Conservation (phyloP, 2,113 vertebrate species). For the Mormyrus lacerda region DNA sequence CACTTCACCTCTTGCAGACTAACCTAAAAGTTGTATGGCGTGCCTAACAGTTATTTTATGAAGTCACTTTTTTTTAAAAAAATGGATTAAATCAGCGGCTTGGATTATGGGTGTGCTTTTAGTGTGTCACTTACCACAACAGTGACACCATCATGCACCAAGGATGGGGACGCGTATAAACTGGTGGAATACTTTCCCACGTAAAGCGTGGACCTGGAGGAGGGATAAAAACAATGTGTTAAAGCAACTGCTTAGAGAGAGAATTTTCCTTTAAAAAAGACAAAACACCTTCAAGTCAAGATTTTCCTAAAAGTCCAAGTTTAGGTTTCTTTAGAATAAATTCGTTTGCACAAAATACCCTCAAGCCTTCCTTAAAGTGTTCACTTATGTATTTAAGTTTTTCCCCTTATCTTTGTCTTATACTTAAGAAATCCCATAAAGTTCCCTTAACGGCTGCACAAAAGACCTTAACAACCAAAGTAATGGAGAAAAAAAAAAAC, state of each 20-base stretch:
- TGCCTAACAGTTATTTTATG: not conserved
- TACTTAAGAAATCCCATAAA: no score
- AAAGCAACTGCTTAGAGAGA: not conserved
- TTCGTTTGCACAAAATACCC: no score
- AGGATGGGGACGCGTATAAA: slow-evolving; percentile 85
- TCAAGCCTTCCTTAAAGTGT: no score
- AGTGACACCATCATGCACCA: slow-evolving; percentile 93
- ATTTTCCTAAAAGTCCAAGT: no score
- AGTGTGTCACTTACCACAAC: slow-evolving; percentile 77
- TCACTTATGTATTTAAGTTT: no score
- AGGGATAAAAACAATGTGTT: not conserved
- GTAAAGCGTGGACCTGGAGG: slow-evolving; percentile 81
- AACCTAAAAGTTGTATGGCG: not conserved
- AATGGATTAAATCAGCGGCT: no score
- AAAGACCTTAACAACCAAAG: no score
- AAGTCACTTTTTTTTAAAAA: not conserved
- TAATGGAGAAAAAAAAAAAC: no score
- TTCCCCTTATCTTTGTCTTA: no score
- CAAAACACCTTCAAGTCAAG: no score
- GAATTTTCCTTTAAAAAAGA: not conserved
- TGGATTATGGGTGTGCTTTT: not conserved
- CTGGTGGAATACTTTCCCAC: slow-evolving; percentile 93
- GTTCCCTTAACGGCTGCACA: no score
- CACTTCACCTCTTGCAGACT: not conserved
- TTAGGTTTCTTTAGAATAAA: no score